Base-by-base conservation (phyloP, 2,113 vertebrate species). In the Lepus europaeus region DNA sequence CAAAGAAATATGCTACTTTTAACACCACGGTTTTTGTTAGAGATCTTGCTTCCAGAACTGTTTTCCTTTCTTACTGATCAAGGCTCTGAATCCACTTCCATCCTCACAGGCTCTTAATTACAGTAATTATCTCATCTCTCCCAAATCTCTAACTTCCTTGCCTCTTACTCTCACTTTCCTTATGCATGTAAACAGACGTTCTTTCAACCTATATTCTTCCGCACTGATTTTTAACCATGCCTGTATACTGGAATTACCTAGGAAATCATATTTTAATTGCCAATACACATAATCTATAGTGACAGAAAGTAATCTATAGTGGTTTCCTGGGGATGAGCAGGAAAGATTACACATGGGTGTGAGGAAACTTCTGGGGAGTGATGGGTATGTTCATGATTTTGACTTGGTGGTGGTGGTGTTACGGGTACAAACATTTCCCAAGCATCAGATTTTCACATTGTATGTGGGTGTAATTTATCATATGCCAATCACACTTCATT, bases 51-150 rank as follows among this genome's bases (percentile, higher is more conserved):
- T 90, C 33, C 74, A 79, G n/a, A 86, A 96, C 20, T 80, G 64
- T 86, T 72, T 74, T 89, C 86, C 64, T 70, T 94, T 87, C 77
- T 88, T 84, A 82, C 9, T 89, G 23, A 78, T 83, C 83, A 89
- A 89, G 89, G 64, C n/a, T 96, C 80, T 94, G 74, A 95, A 92
- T 86, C 29, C 74, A 92, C 33, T 91, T 87, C 61, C 85, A 68
- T 14, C 45, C 76, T 17, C 73, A 85, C n/a, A 56, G 69, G 49
- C 49, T 59, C 20, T 77, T 82, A 80, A 19, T 96, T 94, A 25
- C 11, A 93, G 64, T 39, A 94, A 80, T 77, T 79, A 73, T 16
- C 63, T 86, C 59, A 78, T 59, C 27, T 87, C 91, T 56, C 77
- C 84, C 85, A 29, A 83, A 76, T 80, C 19, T 78, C 68, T 59